Base-by-base conservation (phyloP, 2,113 vertebrate genomes). In the Mirounga angustirostris region DNA sequence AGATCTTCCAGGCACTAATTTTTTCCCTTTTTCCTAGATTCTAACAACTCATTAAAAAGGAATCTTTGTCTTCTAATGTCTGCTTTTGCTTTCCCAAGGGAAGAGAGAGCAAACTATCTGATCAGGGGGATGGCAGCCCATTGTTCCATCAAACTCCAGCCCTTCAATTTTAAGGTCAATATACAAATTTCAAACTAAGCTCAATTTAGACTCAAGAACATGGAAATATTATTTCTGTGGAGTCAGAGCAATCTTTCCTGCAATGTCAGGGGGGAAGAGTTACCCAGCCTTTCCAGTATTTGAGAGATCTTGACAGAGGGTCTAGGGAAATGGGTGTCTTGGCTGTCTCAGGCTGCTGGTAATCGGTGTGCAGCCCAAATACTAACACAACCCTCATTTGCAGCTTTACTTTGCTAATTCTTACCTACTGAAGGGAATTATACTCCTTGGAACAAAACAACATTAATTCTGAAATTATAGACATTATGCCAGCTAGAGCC, bases 101-200 rank as follows among this genome's bases (percentile, higher is more conserved):
- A 82, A 96, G 36, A 88, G 50, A 15, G 13, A 88, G 14, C 11
- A 21, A 63, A 22, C 26, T 52, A 46, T 36, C 15, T 59, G 15
- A 43, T 73, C 9, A 67, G 74, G 14, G 30, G 3, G 22, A 69
- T 36, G 22, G 46, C 33, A 33, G 22, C 40, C 26, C 19, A 33
- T 1, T 28, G 19, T 18, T n/a, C 50, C 79, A 59, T 83, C 56
- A 81, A 85, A 97, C 80, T 94, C 54, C 59, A 59, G 40, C 30
- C n/a, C 28, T 98, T 90, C 89, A 94, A 9, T 94, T 86, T 63
- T 93, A 90, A 58, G 95, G 94, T 58, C 92, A 98, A 50, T 59
- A 36, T 36, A 93, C 36, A 56, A 92, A 79, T 94, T 97, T 84
- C 52, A 97, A 89, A 98, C 93, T 91, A 98, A 98, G 73, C 50